Conservation (phyloP, 1,140 invertebrate genomes). For the Thalassaphorura encarpata region DNA sequence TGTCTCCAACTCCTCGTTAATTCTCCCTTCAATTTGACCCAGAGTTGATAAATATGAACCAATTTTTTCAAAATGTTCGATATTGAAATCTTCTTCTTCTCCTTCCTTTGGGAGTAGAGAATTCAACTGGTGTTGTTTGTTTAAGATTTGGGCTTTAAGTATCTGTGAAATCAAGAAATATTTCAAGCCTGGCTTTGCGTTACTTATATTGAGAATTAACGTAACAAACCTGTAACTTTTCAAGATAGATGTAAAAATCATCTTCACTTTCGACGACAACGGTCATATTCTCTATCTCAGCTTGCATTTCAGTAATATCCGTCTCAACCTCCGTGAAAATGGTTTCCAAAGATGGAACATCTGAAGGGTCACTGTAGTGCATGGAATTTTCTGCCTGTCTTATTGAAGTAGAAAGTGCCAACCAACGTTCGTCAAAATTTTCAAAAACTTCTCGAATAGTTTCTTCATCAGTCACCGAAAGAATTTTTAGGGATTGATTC, state of each 20-base stretch:
- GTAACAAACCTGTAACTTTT: conserved; percentile 49
- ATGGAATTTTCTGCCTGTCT: conserved; percentile 53
- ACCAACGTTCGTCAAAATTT: conserved; percentile 64
- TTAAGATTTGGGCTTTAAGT: conserved; percentile 56
- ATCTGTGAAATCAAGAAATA: conserved; percentile 44
- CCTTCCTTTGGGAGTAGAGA: conserved; percentile 47
- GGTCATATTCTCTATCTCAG: conserved; percentile 54
- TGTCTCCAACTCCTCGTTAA: conserved; percentile 62
- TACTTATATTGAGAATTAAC: background rate
- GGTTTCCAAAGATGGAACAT: conserved; percentile 52
- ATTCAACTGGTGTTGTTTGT: conserved; percentile 43
- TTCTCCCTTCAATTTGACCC: conserved; percentile 53
- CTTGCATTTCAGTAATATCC: conserved; percentile 57
- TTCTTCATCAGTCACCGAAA: conserved; percentile 69
- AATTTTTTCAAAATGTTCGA: too few relatives aligned
- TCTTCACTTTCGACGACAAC: conserved; percentile 69
- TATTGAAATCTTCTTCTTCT: conserved; percentile 56
- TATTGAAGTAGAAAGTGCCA: conserved; percentile 51
- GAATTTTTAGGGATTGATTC: conserved; percentile 61
- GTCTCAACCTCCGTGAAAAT: conserved; percentile 60
- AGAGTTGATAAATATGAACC: conserved; percentile 55
- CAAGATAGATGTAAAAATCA: conserved; percentile 65
- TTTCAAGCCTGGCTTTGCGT: too few relatives aligned
- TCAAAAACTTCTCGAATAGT: conserved; percentile 62
- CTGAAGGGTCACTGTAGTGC: conserved; percentile 52